Evolutionary conservation across 2,113 vertebrate genomes (phyloP).

Genomic region (Pterocles orientalis): DNA sequence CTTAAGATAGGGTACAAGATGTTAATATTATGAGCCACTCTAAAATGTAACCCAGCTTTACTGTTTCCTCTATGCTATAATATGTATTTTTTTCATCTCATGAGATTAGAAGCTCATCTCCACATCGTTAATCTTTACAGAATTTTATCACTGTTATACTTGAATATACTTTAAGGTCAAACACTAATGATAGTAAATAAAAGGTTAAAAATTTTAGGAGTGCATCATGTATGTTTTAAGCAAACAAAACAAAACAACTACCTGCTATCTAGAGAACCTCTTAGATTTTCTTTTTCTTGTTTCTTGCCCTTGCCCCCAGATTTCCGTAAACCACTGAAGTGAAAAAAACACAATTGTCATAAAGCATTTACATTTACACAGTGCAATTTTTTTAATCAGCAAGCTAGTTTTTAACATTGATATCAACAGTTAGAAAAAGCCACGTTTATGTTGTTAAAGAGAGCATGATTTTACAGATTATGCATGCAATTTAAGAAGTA

Average conservation of each 20-base stretch:
- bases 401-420: background rate
- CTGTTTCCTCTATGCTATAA: background rate
- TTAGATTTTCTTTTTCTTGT: slow-evolving; percentile 84
- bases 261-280: slow-evolving; percentile 90
- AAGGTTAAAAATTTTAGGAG: background rate
- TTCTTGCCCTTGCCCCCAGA: slow-evolving; percentile 92
- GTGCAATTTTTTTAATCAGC: background rate
- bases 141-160: background rate
- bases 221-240: background rate
- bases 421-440: background rate
- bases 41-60: background rate
- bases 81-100: background rate
- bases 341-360: background rate
- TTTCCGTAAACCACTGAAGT: slow-evolving; percentile 86
- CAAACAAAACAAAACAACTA: slow-evolving; percentile 39
- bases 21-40: background rate
- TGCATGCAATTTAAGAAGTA: background rate
- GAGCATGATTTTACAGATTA: background rate
- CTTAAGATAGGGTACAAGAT: background rate
- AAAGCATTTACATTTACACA: background rate
- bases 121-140: background rate
- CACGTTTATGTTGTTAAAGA: background rate
- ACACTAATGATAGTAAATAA: background rate
- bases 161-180: background rate
- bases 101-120: background rate